phyloP scores from a whole-genome alignment of 2,113 vertebrate genomes.

The Tylochromis polylepis region DNA sequence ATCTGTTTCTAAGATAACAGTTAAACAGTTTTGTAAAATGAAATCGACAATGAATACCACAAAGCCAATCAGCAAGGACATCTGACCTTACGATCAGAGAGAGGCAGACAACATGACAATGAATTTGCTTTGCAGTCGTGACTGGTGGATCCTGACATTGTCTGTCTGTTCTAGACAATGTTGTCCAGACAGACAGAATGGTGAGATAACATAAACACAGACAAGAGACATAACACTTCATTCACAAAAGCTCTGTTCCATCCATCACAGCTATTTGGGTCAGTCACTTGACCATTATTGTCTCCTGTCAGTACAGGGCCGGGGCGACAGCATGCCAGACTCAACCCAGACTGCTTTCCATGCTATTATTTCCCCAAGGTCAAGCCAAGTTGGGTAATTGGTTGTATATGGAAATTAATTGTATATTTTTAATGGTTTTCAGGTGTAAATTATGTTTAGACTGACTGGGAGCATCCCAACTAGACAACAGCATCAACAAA shows the following conservation, averaged over 20 bases:
- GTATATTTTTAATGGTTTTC: background rate
- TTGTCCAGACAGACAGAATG: conserved; percentile 44
- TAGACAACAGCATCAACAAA: background rate
- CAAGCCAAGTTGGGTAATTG: background rate
- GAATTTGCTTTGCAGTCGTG: conserved; percentile 45
- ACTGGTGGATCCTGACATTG: conserved; percentile 16
- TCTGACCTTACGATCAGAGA: conserved; percentile 1
- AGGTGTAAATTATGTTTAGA: background rate
- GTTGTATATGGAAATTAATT: background rate
- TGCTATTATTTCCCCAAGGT: conserved; percentile 10
- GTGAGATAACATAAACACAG: conserved; percentile 53
- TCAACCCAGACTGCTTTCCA: conserved; percentile 9
- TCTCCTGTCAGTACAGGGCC: conserved; percentile 24
- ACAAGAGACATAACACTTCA: conserved; percentile 56
- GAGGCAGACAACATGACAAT: conserved; percentile 8
- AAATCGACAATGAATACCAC: background rate
- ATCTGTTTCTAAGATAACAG: background rate
- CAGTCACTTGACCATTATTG: conserved; percentile 60
- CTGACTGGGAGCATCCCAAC: background rate
- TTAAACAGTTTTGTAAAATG: background rate
- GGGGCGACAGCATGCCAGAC: conserved; percentile 15
- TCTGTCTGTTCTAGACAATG: conserved; percentile 36
- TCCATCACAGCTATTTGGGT: conserved; percentile 58
- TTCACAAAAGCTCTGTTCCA: conserved; percentile 65
- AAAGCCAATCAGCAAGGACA: background rate